Base-by-base conservation (phyloP, 2,797 vertebrate species). In the Enteromius paludinosus region DNA sequence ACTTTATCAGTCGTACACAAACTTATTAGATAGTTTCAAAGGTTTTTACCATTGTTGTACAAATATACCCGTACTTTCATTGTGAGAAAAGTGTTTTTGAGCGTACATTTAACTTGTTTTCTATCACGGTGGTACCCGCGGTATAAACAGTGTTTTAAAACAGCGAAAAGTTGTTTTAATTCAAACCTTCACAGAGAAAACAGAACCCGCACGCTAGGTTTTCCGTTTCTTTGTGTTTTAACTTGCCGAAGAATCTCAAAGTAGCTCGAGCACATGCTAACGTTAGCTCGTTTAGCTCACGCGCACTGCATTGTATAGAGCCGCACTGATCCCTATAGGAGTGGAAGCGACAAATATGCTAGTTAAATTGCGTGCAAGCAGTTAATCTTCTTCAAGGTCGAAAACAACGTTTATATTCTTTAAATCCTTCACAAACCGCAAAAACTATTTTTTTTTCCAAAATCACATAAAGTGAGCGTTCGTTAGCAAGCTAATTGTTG, bases 251-350 rank as follows among this genome's bases (percentile, higher is more conserved):
- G 89, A 89, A 91, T 83, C 76, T 84, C 75, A 91, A 88, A 85
- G 88, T 91, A 90, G 92, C 92, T 90, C 91, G 93, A 89, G 90
- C 91, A 92, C 87, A 93, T 94, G 93, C 93, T 95, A 94, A 93
- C 93, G 91, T 93, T 94, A 94, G 94, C 94, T 92, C 87, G 88
- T 93, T 94, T 95, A 95, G 94, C 93, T 92, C 73, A 82, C 86
- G 41, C 59, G 35, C 25, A 89, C 91, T 90, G 89, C 84, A 91
- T 88, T 85, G 91, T 91, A 86, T 89, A 85, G 69, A 83, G 62
- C 28, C 78, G 41, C 79, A 75, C 56, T 47, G 69, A 61, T 83
- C 81, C 73, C 54, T 30, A 78, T 76, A 79, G 73, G 81, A 92
- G 91, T 92, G 90, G 86, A 54, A 30, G 65, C 43, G 79, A 81